Conservation (phyloP, 2,113 vertebrate species). For the Eretmochelys imbricata region DNA sequence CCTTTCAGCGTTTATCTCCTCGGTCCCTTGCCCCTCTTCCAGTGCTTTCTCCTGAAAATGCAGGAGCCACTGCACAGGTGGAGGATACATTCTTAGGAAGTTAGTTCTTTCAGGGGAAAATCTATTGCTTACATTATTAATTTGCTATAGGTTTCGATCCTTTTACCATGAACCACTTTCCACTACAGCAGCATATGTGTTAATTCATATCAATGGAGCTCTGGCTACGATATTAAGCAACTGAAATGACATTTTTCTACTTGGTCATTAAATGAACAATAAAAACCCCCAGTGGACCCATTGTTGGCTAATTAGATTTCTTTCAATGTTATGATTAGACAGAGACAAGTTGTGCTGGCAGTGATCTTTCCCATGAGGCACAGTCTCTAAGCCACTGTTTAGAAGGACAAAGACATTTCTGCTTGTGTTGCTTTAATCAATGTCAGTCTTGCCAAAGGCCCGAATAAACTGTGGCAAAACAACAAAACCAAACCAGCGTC, state of each 20-base stretch:
- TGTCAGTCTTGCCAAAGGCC: constrained; percentile 6
- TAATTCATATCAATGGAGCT: neutral
- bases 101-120: neutral
- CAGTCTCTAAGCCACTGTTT: neutral
- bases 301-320: constrained; percentile 25
- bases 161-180: neutral
- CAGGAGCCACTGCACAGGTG: neutral
- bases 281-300: constrained; percentile 25
- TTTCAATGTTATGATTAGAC: constrained; percentile 42
- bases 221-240: constrained; percentile 6
- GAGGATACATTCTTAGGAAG: neutral
- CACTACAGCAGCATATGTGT: neutral
- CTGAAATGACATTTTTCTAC: neutral
- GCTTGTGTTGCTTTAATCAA: constrained; percentile 58
- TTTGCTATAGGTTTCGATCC: neutral
- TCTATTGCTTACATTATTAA: fast-evolving
- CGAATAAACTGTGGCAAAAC: constrained; percentile 32
- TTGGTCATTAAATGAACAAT: constrained; percentile 1
- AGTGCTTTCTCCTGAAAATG: constrained; percentile 40
- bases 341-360: constrained; percentile 35
- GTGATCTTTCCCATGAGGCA: constrained; percentile 16
- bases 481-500: neutral
- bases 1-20: neutral
- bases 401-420: constrained; percentile 54
- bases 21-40: constrained; percentile 49